Evolutionary conservation across 1,140 invertebrate species (phyloP).

Genomic region (Cotesia chilonis): DNA sequence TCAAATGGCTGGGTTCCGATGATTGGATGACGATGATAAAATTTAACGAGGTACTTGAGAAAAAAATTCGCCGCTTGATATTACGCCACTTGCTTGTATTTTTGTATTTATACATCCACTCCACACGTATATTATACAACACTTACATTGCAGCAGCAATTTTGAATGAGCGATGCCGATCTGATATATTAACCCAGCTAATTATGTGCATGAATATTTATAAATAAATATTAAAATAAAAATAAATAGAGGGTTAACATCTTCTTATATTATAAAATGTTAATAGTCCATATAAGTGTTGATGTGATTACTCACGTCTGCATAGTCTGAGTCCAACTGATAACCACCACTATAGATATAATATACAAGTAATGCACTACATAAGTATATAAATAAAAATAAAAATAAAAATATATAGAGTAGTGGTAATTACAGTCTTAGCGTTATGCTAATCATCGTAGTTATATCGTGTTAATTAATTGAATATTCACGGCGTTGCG

Average conservation of each 20-base stretch:
- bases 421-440: not conserved
- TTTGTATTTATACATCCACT: no score
- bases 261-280: not conserved
- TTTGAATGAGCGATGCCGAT: not conserved
- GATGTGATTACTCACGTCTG: constrained; percentile 1
- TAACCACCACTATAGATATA: not conserved
- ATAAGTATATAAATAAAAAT: no score
- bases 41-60: constrained; percentile 34
- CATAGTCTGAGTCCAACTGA: constrained; percentile 1
- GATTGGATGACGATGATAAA: constrained; percentile 30
- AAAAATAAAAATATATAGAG: no score
- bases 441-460: constrained; percentile 44
- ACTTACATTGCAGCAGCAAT: not conserved
- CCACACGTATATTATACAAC: no score
- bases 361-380: no score
- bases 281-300: constrained; percentile 8
- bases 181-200: constrained; percentile 5
- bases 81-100: constrained; percentile 2
- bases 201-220: not conserved
- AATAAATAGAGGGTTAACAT: not conserved
- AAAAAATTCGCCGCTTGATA: constrained; percentile 18
- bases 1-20: constrained; percentile 11
- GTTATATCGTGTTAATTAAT: constrained; percentile 49
- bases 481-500: constrained; percentile 45
- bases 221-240: no score